A percentile compares a stretch with the other conserved stretches of the same genome.
These are phyloP conservation scores for Eupithecia inturbata DNA, from an alignment of 2,888 invertebrate species.

Conservation along the genomic window DNA sequence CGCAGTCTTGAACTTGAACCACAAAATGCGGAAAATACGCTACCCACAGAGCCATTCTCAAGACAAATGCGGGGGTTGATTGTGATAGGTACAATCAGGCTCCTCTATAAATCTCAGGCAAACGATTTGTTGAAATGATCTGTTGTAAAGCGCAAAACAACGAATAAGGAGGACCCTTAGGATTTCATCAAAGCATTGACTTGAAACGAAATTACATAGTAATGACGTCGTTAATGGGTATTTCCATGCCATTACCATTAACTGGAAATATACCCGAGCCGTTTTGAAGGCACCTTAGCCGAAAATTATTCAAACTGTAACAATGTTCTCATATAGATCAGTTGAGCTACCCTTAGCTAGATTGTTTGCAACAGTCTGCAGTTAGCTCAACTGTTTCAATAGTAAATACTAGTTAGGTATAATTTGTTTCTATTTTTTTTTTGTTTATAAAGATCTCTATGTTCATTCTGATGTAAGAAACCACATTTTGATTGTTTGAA, in stretches of 20 bases:
- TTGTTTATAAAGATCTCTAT: neutral
- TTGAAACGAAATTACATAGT: constrained; percentile 9
- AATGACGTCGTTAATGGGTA: constrained; percentile 17
- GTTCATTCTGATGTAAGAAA: neutral
- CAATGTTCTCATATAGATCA: neutral
- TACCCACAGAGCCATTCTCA: constrained; percentile 50
- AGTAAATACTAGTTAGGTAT: neutral
- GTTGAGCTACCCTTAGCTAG: too few species aligned
- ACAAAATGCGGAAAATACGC: constrained; percentile 54
- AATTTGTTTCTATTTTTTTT: neutral
- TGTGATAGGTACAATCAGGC: constrained; percentile 40
- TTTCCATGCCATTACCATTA: constrained; percentile 14
- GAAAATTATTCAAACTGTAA: constrained; percentile 1
- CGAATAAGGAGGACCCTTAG: constrained; percentile 21
- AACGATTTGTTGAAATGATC: constrained; percentile 43
- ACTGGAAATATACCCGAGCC: neutral
- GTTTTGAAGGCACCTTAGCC: neutral
- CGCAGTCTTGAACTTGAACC: constrained; percentile 80
- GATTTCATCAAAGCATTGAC: neutral
- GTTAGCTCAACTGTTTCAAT: neutral
- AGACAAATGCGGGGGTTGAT: constrained; percentile 53
- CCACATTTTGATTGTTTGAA: too few species aligned
- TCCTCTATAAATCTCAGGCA: constrained; percentile 45
- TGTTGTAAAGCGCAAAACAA: constrained; percentile 18
- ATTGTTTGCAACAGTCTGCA: neutral